Evolutionary conservation across 2,888 invertebrate genomes (phyloP), one percentile per base, ranked within the genome.

Genomic region (Pseudococcus viburni): DNA sequence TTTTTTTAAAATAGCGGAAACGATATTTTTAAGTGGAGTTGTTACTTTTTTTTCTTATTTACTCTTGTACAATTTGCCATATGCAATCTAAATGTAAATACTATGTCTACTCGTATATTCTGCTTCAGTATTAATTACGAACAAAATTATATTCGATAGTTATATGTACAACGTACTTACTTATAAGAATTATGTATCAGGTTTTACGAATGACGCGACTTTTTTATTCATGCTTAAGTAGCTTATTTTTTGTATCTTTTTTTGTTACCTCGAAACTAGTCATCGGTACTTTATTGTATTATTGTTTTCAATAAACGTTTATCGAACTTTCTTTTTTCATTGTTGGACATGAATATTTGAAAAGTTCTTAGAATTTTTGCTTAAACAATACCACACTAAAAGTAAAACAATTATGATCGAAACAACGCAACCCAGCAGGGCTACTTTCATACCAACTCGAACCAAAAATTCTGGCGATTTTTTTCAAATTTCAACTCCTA

Each of bases 231-330:
- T 55, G 55, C 55, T 26, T 68, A 68, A 26, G 68, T 68, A 26
- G 68, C 26, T 68, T 68, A 64, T 64, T 64, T 64, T 68, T 68
- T 68, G 4, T 26, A 26, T 68, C 11, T 26, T 68, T 68, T 68
- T 68, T 68, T 26, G 68, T 68, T 68, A 68, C 68, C 68, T 68
- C 68, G 68, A 26, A 68, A 68, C 68, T 68, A 68, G 68, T 68
- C 68, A 68, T 68, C 15, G 12, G 26, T 26, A 68, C 68, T 15
- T 68, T 26, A 26, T 26, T 26, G 26, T 68, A 68, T 11, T 26
- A 68, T 11, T 55, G 22, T 26, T 68, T 26, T 68, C 9, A 68
- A 68, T 68, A 26, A 68, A 22, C 22, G 26, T 68, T 68, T 11
- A 15, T 68, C 68, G 26, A 68, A 68, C 26, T 68, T 68, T 55